Evolutionary conservation across 1,140 invertebrate genomes (phyloP).

Genomic region (Drosophila chauvacae): DNA sequence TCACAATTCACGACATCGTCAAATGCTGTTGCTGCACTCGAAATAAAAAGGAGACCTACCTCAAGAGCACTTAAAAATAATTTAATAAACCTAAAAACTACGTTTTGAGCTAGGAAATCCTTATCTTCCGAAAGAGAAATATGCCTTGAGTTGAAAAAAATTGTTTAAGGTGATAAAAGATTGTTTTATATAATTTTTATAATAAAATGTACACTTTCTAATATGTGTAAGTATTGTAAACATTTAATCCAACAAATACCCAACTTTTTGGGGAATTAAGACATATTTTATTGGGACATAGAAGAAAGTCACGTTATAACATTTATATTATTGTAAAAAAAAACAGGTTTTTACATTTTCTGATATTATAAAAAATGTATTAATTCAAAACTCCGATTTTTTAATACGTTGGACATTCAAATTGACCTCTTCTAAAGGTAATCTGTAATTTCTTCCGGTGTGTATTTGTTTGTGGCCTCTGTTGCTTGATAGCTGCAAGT

Average conservation of each 20-base stretch:
- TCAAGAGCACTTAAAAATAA: neutral
- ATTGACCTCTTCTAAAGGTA: neutral
- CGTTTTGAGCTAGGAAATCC: neutral
- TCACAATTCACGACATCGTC: constrained; percentile 73
- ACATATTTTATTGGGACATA: too few species aligned
- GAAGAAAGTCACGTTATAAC: too few species aligned
- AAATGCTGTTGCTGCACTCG: constrained; percentile 21
- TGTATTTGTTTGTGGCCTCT: constrained; percentile 35
- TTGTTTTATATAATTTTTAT: neutral
- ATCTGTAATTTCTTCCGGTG: constrained; percentile 6
- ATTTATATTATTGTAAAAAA: too few species aligned
- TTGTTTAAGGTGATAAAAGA: neutral
- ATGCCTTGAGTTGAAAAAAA: too few species aligned
- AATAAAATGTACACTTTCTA: neutral
- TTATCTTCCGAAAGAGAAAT: neutral
- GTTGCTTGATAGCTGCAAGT: constrained; percentile 58
- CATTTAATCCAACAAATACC: too few species aligned
- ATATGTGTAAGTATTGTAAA: neutral
- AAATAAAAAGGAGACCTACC: neutral
- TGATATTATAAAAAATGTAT: too few species aligned
- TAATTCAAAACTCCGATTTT: neutral
- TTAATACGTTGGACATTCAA: neutral
- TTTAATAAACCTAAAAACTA: too few species aligned
- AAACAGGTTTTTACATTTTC: too few species aligned
- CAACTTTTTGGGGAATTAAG: too few species aligned